These are phyloP conservation scores for Pemphredon lugubris DNA, from an alignment of 2,888 invertebrate genomes.

Conservation along the genomic window DNA sequence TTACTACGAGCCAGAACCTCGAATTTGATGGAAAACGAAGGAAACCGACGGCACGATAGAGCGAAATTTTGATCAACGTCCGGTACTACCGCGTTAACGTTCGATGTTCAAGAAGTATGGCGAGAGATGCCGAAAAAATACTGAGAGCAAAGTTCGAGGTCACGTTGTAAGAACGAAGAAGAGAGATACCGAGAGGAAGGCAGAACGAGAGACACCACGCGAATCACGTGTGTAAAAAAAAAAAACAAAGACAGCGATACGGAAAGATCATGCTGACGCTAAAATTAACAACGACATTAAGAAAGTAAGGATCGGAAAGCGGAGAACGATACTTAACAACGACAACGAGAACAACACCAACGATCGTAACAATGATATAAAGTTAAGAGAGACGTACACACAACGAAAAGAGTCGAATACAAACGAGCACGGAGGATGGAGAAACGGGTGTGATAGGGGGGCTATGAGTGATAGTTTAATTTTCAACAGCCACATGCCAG, in stretches of 20 bases:
- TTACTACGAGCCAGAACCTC: too few relatives aligned
- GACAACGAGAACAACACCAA: conserved; percentile 24
- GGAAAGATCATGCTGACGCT: conserved; percentile 15
- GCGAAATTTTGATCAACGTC: too few relatives aligned
- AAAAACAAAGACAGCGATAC: conserved; percentile 13
- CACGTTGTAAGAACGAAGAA: conserved; percentile 26
- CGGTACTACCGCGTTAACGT: not conserved
- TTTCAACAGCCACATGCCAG: conserved; percentile 29
- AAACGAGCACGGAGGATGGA: conserved; percentile 18
- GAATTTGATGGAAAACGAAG: too few relatives aligned
- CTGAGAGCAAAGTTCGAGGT: not conserved
- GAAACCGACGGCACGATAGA: too few relatives aligned
- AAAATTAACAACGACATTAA: too few relatives aligned
- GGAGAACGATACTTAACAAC: conserved; percentile 30
- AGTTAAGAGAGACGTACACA: conserved; percentile 6
- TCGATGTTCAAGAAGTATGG: not conserved
- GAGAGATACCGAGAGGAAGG: conserved; percentile 45
- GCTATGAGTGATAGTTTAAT: conserved; percentile 17
- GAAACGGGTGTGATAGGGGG: conserved; percentile 1
- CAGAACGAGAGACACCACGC: conserved; percentile 52
- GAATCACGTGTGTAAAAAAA: conserved; percentile 41
- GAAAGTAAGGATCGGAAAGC: conserved; percentile 1
- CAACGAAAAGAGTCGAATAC: conserved; percentile 1
- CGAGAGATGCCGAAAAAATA: not conserved
- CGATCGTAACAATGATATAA: conserved; percentile 8